These are phyloP conservation scores for Dendroctonus valens DNA, from an alignment of 1,140 invertebrate species.

Conservation along the genomic window DNA sequence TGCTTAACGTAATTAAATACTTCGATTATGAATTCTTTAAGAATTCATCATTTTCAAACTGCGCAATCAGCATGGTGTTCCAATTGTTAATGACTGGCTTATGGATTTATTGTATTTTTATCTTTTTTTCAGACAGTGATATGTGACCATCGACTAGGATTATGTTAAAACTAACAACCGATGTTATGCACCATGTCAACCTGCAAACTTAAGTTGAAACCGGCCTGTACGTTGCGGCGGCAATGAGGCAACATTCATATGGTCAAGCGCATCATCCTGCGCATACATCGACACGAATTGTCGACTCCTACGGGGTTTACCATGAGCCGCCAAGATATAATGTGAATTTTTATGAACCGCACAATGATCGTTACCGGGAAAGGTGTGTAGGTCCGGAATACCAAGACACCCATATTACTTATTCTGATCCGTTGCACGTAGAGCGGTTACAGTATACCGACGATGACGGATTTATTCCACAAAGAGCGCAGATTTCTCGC, in stretches of 20 bases:
- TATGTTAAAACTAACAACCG: conserved; percentile 7
- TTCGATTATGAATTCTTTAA: too few species aligned
- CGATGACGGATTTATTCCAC: conserved; percentile 53
- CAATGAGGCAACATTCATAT: conserved; percentile 29
- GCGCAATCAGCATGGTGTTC: too few species aligned
- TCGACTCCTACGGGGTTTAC: conserved; percentile 55
- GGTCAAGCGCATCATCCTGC: conserved; percentile 22
- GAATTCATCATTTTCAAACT: too few species aligned
- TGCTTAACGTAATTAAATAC: too few species aligned
- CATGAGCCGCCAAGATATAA: conserved; percentile 44
- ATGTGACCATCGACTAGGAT: conserved; percentile 4
- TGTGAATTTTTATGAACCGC: conserved; percentile 21
- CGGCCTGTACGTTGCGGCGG: conserved; percentile 20
- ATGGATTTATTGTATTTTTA: neutral
- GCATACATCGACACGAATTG: conserved; percentile 39
- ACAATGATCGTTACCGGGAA: conserved; percentile 17
- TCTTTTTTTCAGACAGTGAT: conserved; percentile 15
- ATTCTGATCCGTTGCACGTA: conserved; percentile 42
- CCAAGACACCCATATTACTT: conserved; percentile 26
- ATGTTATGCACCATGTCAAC: neutral
- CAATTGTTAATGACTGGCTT: too few species aligned
- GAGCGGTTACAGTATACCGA: conserved; percentile 41
- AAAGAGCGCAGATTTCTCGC: conserved; percentile 51
- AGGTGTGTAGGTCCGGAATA: conserved; percentile 3
- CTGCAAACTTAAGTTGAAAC: conserved; percentile 24